Percentiles rank a stretch among this genome's conserved stretches.
These are phyloP conservation scores for Pithys albifrons DNA, from an alignment of 2,113 vertebrate species.

Conservation along the genomic window DNA sequence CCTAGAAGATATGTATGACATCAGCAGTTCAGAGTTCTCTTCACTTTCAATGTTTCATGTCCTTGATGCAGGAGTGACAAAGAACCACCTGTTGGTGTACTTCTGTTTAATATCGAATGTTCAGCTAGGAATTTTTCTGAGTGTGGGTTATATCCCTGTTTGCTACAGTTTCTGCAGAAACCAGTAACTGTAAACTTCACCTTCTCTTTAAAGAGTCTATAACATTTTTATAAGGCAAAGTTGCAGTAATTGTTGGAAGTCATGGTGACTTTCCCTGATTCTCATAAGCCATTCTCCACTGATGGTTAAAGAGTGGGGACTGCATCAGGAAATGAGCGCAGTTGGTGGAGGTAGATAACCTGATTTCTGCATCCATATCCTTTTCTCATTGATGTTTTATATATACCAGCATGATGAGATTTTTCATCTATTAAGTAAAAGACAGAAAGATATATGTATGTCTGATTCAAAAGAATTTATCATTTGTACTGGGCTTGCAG, in stretches of 20 bases:
- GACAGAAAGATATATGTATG: not conserved
- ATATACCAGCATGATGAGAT: rapidly evolving
- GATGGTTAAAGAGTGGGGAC: not conserved
- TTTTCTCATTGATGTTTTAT: not conserved
- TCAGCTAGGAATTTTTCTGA: not conserved
- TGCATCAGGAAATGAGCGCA: not conserved
- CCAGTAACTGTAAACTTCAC: not conserved
- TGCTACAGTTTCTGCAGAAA: not conserved
- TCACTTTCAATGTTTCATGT: not conserved
- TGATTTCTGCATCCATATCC: not conserved
- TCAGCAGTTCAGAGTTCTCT: not conserved
- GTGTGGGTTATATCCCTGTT: not conserved
- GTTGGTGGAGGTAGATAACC: not conserved
- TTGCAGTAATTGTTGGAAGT: not conserved
- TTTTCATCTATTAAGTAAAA: not conserved
- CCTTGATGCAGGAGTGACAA: not conserved
- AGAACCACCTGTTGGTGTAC: not conserved
- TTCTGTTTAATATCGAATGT: not conserved
- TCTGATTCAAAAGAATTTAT: not conserved
- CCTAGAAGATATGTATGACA: not conserved
- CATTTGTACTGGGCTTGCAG: not conserved
- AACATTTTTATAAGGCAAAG: not conserved
- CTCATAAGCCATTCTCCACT: not conserved
- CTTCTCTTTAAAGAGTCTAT: not conserved
- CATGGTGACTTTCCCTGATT: not conserved